Evolutionary conservation across 1,140 invertebrate genomes (phyloP).

Genomic region (Ceratina australensis): DNA sequence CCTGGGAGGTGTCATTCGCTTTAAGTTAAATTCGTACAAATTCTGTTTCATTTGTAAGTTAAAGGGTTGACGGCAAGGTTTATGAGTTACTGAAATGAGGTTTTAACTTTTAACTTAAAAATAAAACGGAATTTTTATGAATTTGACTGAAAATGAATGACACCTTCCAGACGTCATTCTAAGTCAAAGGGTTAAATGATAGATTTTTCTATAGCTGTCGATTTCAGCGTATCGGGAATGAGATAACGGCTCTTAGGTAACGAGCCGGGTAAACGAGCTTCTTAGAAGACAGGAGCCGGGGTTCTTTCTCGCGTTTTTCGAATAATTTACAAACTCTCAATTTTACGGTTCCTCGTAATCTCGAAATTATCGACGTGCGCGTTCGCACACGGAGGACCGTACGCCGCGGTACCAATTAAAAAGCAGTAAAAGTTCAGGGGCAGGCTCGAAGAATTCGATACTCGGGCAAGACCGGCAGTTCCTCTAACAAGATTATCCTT

Average conservation of each 20-base stretch:
- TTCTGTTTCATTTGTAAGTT: no score
- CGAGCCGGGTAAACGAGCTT: background rate
- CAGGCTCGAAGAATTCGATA: background rate
- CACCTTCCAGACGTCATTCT: no score
- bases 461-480: background rate
- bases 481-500: background rate
- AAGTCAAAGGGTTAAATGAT: no score
- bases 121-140: no score
- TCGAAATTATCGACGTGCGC: background rate
- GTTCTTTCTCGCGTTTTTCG: background rate
- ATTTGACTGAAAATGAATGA: no score
- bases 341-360: slow-evolving; percentile 18
- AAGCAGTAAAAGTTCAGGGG: slow-evolving; percentile 1
- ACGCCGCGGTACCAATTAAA: slow-evolving; percentile 10
- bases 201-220: no score
- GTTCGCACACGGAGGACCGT: background rate
- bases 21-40: no score
- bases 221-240: no score
- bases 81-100: no score
- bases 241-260: background rate
- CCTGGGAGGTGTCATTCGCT: no score
- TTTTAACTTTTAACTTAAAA: no score
- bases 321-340: slow-evolving; percentile 20
- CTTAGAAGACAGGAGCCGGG: background rate
- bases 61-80: no score